Evolutionary conservation across 2,888 invertebrate species (phyloP), one percentile per base, ranked within the genome.

Genomic region (Aphidius colemani): DNA sequence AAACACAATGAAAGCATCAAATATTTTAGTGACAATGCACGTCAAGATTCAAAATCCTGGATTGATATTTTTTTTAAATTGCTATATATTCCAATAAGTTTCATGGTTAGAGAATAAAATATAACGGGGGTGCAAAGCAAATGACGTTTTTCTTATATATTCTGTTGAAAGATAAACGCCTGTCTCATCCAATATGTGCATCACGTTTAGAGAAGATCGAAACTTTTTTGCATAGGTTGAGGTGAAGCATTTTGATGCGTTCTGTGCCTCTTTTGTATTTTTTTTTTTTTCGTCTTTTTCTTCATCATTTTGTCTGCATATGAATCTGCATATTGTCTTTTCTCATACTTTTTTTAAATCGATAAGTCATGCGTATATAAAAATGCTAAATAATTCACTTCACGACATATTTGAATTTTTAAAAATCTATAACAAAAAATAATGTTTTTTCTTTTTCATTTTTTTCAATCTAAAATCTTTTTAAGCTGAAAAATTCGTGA

Each of bases 181-280:
- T 44, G 53, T 64, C 67, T 65, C 66, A 63, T 69, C 64, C 41
- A 51, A 67, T 69, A 70, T 70, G 70, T 67, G 64, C 65, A 68
- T 70, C 70, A 70, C 70, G 70, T 70, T 69, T 64, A 65, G 59
- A 64, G 64, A 51, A 61, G 65, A 70, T 70, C 68, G 69, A 68
- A 67, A 70, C 67, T 67, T 66, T 18, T 66, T 58, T 43, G 57
- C 57, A 57, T 30, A 41, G 57, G 58, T 61, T 65, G 58, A 65
- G 57, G 30, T 30, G 30, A 30, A 30, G 30, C 30, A 57, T 51
- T 58, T 43, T 44, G 53, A 58, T 39, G 57, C 57, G 61, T 65
- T 65, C 46, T 65, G 57, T 58, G 61, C 57, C 57, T 61, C 53
- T 46, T 11, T n/a, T 45, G 39, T 11, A n/a, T 45, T 45, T 60